Evolutionary conservation across 2,888 invertebrate genomes (phyloP).

Genomic region (Leptopilina myrica): DNA sequence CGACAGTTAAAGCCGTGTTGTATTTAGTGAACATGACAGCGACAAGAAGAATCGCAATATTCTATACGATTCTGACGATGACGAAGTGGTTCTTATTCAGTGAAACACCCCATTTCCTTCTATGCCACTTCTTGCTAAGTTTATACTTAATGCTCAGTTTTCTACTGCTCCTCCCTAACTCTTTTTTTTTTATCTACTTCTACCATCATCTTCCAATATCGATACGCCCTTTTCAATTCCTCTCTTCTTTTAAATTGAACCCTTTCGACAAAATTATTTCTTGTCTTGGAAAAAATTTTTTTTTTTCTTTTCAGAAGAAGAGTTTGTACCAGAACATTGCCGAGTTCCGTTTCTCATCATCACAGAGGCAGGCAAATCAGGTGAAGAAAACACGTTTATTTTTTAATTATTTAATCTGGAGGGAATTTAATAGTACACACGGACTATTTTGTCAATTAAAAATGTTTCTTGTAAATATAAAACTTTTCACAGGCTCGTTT

Average conservation of each 20-base stretch:
- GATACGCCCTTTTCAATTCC: not conserved
- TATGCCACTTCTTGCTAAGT: too few species aligned
- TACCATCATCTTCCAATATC: constrained; percentile 15
- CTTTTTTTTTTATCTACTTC: constrained; percentile 15
- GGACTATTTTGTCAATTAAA: too few species aligned
- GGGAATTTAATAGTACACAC: too few species aligned
- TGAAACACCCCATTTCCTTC: constrained; percentile 48
- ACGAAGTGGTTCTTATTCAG: constrained; percentile 60
- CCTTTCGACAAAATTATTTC: not conserved
- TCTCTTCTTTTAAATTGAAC: not conserved
- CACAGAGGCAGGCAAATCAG: constrained; percentile 67
- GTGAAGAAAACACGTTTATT: constrained; percentile 49
- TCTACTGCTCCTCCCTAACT: constrained; percentile 17
- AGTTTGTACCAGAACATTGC: constrained; percentile 65
- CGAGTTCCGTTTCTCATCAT: constrained; percentile 62
- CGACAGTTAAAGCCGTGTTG: constrained; percentile 65
- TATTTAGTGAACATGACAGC: constrained; percentile 64
- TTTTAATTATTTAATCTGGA: too few species aligned
- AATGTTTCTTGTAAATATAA: too few species aligned
- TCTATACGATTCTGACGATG: constrained; percentile 58
- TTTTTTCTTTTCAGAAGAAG: constrained; percentile 65
- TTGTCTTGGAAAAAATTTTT: too few species aligned
- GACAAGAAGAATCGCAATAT: constrained; percentile 62
- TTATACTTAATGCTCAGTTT: constrained; percentile 26
- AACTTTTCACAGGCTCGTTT: constrained; percentile 65